A percentile compares a stretch with the other conserved stretches of the same genome.
Conservation (phyloP, 2,113 vertebrate genomes). For the Anseranas semipalmata region DNA sequence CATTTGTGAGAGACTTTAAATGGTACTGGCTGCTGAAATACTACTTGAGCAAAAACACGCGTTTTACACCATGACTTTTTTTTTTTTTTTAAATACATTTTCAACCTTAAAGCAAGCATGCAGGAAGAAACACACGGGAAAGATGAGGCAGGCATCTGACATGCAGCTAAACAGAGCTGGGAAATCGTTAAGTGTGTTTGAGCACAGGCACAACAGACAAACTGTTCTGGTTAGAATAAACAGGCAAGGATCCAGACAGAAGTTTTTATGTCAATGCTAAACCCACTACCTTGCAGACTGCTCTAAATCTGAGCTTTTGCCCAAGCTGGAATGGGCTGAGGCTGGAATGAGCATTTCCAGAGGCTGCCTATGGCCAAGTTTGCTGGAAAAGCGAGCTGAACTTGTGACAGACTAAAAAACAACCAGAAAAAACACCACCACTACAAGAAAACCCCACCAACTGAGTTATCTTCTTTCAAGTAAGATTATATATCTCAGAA, state of each 20-base stretch:
- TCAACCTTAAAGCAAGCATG: neutral
- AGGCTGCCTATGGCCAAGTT: neutral
- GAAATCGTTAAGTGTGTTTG: fast-evolving
- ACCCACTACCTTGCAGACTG: neutral
- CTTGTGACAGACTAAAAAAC: neutral
- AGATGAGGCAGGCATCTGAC: neutral
- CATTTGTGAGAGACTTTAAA: neutral
- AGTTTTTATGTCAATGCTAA: neutral
- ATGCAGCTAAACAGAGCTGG: neutral
- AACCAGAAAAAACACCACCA: neutral
- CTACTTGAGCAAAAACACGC: neutral
- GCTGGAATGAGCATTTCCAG: neutral
- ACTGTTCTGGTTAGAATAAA: constrained; percentile 14
- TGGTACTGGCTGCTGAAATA: neutral
- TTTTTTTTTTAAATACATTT: neutral
- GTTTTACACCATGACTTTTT: neutral
- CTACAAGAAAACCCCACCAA: neutral
- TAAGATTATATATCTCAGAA: neutral
- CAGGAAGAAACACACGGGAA: neutral
- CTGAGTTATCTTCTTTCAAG: neutral
- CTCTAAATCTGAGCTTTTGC: neutral
- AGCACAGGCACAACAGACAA: neutral
- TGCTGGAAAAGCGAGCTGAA: neutral
- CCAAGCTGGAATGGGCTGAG: neutral
- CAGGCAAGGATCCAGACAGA: neutral